Evolutionary conservation across 2,888 invertebrate species (phyloP), one percentile per base, ranked within the genome.

Genomic region (Orchesellides sinensis): DNA sequence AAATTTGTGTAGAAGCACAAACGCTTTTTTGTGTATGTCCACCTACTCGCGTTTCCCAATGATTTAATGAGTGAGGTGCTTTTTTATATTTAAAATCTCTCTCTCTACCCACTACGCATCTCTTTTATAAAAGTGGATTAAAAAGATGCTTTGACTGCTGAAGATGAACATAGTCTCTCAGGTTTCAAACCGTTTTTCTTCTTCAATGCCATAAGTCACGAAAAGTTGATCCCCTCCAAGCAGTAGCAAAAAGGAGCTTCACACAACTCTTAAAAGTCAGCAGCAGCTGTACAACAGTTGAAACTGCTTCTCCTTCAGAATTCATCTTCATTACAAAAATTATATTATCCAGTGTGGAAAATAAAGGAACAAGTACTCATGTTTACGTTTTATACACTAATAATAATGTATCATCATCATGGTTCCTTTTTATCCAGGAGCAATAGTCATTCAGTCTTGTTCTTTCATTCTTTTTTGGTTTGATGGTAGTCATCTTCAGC

Each of bases 151-250:
- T 10, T 19, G 21, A 14, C 25, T 32, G 32, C 2, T 40, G 40
- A 40, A 40, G 40, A 40, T 14, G 40, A 2, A 40, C 14, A 19
- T 5, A 5, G 40, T 61, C n/a, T 52, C 52, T 52, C 52, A 52
- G 52, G 52, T 52, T 52, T 52, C 52, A 68, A 63, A 40, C 66
- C 70, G 35, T 80, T 63, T 61, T 56, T n/a, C n/a, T n/a, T n/a
- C n/a, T n/a, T n/a, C n/a, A n/a, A 63, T 72, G 79, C 80, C 85
- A 83, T 85, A 85, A 83, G 85, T 83, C 85, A 85, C 85, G 80
- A 83, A 84, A 78, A 85, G 66, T 75, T 84, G 84, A 81, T 84
- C 81, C 77, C 69, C 83, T 83, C 70, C 54, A 66, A 75, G 81
- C 81, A 74, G 73, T 81, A 66, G 73, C 80, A 56, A 17, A n/a